phyloP scores from a whole-genome alignment of 2,113 vertebrate species.

The Osmerus eperlanus region DNA sequence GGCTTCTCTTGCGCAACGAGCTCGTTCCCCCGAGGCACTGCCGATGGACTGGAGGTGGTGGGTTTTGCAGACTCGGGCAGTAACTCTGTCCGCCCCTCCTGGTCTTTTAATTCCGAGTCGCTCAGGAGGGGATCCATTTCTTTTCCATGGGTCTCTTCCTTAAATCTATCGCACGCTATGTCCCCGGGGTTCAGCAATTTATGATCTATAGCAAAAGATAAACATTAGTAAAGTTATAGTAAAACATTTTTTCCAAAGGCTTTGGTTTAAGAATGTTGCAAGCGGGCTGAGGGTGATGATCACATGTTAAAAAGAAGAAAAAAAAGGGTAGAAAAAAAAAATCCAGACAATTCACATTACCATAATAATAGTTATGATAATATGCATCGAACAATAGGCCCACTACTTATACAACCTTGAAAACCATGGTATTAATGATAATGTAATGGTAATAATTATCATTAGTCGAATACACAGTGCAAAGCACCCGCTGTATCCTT shows the following conservation, averaged over 20 bases:
- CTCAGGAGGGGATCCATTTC: conserved; percentile 79
- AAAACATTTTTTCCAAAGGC: conserved; percentile 17
- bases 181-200: conserved; percentile 74
- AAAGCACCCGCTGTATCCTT: conserved; percentile 64
- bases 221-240: conserved; percentile 41
- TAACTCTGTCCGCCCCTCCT: conserved; percentile 79
- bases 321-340: background rate
- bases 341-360: conserved; percentile 8
- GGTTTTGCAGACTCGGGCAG: conserved; percentile 70
- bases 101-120: conserved; percentile 90
- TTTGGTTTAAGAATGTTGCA: no score
- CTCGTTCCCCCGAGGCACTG: conserved; percentile 61
- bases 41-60: conserved; percentile 76
- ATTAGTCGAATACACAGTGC: conserved; percentile 33
- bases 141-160: conserved; percentile 73
- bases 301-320: conserved; percentile 7
- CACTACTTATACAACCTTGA: conserved; percentile 7
- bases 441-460: conserved; percentile 45
- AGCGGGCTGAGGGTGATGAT: no score
- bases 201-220: conserved; percentile 62
- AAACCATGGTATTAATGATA: conserved; percentile 49
- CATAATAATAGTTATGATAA: conserved; percentile 23
- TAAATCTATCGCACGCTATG: conserved; percentile 74
- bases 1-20: conserved; percentile 66
- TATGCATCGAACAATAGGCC: conserved; percentile 15